These are phyloP conservation scores for Sycobia sp. DNA, from an alignment of 1,140 invertebrate genomes.

Conservation along the genomic window DNA sequence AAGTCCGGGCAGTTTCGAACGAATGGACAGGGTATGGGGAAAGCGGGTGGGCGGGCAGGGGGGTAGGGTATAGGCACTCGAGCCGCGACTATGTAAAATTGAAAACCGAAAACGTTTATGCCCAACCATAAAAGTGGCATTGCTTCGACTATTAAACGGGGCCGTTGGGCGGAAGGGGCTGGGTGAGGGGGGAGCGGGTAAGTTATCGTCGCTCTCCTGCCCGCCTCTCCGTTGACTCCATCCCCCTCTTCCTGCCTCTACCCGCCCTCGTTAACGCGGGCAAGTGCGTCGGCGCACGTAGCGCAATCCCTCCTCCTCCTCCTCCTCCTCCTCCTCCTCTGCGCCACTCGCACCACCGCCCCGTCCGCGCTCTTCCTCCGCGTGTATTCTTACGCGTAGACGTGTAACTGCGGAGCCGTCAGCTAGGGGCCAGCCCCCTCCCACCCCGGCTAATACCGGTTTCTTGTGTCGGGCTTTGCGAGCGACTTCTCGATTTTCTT, in stretches of 20 bases:
- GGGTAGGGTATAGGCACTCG: conserved; percentile 10
- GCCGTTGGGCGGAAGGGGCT: neutral
- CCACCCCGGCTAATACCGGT: no score
- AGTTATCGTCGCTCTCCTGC: conserved; percentile 36
- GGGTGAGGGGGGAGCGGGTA: neutral
- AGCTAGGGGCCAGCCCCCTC: no score
- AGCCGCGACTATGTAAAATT: conserved; percentile 32
- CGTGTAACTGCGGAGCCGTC: neutral
- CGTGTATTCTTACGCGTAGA: neutral
- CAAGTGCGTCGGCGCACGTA: conserved; percentile 20
- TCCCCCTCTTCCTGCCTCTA: neutral
- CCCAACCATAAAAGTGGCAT: conserved; percentile 33
- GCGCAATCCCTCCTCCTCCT: neutral
- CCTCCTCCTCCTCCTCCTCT: neutral
- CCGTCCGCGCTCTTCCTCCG: neutral
- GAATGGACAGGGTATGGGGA: neutral
- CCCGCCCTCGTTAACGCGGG: conserved; percentile 28
- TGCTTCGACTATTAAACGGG: conserved; percentile 37
- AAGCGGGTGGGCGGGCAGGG: conserved; percentile 9
- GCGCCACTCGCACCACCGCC: neutral
- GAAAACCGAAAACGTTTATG: conserved; percentile 33
- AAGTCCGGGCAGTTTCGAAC: neutral
- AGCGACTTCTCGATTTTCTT: no score
- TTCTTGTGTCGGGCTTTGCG: no score
- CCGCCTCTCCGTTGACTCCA: neutral